Conservation (phyloP, 1,140 invertebrate genomes). For the Drosophila rhopaloa region DNA sequence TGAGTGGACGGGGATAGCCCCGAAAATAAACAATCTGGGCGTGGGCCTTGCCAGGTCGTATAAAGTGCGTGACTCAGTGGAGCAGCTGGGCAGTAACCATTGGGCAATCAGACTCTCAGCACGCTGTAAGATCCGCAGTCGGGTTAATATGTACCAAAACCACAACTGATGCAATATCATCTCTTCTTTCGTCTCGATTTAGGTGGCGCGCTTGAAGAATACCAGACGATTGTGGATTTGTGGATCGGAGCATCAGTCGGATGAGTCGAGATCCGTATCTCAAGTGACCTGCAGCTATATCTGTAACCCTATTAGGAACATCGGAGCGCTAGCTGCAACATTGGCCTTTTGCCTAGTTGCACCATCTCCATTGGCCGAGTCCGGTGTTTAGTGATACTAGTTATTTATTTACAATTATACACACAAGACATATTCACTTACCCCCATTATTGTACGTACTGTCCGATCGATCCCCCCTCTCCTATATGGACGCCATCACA, state of each 20-base stretch:
- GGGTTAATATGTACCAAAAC: background rate
- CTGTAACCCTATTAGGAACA: constrained; percentile 46
- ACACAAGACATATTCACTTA: constrained; percentile 34
- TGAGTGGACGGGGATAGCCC: constrained; percentile 41
- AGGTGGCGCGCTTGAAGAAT: constrained; percentile 72
- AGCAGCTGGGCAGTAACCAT: constrained; percentile 51
- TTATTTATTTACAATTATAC: constrained; percentile 67
- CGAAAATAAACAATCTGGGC: constrained; percentile 59
- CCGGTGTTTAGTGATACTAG: constrained; percentile 81
- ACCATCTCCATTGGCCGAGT: constrained; percentile 57
- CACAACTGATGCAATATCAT: constrained; percentile 13
- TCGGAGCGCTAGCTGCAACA: constrained; percentile 42
- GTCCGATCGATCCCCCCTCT: constrained; percentile 49
- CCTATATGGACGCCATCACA: constrained; percentile 69
- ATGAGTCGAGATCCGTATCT: constrained; percentile 30
- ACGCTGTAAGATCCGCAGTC: constrained; percentile 28
- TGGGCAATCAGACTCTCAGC: constrained; percentile 28
- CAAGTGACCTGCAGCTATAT: constrained; percentile 45
- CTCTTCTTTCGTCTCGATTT: constrained; percentile 22
- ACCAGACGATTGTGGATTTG: constrained; percentile 14
- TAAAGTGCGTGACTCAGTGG: constrained; percentile 66
- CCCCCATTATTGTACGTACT: constrained; percentile 28
- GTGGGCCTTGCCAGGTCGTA: constrained; percentile 30
- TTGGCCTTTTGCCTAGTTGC: constrained; percentile 46
- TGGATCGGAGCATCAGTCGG: constrained; percentile 32